Evolutionary conservation across 2,888 invertebrate species (phyloP).

Genomic region (Rhingia rostrata): DNA sequence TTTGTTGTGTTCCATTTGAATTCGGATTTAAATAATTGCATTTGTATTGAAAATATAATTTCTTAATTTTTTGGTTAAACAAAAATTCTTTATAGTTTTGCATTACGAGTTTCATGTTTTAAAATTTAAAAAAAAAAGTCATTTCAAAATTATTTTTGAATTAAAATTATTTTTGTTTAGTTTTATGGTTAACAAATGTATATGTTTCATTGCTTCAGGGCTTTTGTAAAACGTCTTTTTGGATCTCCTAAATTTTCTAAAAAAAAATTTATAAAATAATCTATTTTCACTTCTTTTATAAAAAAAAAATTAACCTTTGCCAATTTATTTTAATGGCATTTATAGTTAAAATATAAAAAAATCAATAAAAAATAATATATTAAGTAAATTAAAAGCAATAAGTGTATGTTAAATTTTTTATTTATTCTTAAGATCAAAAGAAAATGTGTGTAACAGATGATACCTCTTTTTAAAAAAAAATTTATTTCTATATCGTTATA

Average conservation of each 20-base stretch:
- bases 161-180: conserved; percentile 11
- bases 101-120: conserved; percentile 21
- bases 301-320: conserved; percentile 28
- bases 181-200: conserved; percentile 17
- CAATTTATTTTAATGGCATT: conserved; percentile 50
- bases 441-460: conserved; percentile 59
- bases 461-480: conserved; percentile 14
- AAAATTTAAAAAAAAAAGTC: conserved; percentile 16
- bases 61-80: conserved; percentile 16
- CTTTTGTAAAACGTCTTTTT: conserved; percentile 73
- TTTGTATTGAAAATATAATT: conserved; percentile 56
- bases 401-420: conserved; percentile 63
- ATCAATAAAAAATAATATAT: conserved; percentile 21
- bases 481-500: conserved; percentile 25
- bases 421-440: conserved; percentile 15
- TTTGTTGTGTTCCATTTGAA: conserved; percentile 6
- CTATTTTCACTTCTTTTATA: conserved; percentile 22
- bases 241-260: conserved; percentile 61
- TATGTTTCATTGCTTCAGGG: conserved; percentile 50
- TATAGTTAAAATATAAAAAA: conserved; percentile 36
- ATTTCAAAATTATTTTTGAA: conserved; percentile 3
- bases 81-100: conserved; percentile 35
- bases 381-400: conserved; percentile 58
- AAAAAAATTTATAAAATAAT: background rate
- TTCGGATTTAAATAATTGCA: conserved; percentile 64